Evolutionary conservation across 2,113 vertebrate species (phyloP).

Genomic region (Xyrauchen texanus): DNA sequence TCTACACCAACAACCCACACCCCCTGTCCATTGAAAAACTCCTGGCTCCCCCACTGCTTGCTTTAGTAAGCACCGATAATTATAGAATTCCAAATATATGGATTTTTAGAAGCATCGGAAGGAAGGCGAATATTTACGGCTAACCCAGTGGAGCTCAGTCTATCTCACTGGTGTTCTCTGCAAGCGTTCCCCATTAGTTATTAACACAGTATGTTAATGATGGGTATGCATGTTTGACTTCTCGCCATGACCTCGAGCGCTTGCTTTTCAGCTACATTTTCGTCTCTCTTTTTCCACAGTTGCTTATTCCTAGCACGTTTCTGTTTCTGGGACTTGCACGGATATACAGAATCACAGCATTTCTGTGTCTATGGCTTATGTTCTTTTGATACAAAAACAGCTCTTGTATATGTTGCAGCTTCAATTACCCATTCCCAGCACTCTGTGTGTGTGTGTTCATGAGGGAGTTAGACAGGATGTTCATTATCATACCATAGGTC

Average conservation of each 20-base stretch:
- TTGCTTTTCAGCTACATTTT: background rate
- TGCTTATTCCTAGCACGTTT: conserved; percentile 29
- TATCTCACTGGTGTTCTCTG: too few species aligned
- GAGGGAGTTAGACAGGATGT: conserved; percentile 26
- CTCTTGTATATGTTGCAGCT: conserved; percentile 10
- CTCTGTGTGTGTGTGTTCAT: background rate
- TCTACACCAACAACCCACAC: too few species aligned
- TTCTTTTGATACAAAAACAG: conserved; percentile 6
- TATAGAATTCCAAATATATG: conserved; percentile 7
- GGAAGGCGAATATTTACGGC: conserved; percentile 4
- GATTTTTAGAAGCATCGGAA: background rate
- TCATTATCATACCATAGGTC: conserved; percentile 47
- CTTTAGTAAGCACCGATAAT: background rate
- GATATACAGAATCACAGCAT: conserved; percentile 17
- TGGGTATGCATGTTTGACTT: conserved; percentile 24
- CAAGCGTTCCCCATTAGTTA: conserved; percentile 13
- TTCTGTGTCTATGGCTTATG: conserved; percentile 25
- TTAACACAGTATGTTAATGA: conserved; percentile 43
- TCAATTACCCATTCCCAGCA: conserved; percentile 27
- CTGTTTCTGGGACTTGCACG: background rate
- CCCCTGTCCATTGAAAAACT: too few species aligned
- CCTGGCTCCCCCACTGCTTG: background rate
- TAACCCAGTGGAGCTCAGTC: background rate
- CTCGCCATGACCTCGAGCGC: conserved; percentile 16
- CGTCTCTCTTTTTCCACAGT: background rate